Conservation (phyloP, 2,113 vertebrate species). For the Syrmaticus mikado region DNA sequence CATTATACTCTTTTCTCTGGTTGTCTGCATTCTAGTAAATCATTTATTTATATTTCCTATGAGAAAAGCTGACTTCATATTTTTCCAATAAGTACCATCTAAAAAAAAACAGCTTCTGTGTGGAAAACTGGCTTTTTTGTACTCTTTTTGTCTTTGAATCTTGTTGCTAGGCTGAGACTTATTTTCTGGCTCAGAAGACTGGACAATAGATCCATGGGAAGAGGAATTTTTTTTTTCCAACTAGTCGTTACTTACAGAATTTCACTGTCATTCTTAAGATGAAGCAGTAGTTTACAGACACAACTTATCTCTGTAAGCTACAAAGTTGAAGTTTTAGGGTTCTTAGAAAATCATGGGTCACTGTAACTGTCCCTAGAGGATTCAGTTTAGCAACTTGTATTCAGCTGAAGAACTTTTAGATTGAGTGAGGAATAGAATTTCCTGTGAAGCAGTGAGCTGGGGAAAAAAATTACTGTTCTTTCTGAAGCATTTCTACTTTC, state of each 20-base stretch:
- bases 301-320: neutral
- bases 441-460: neutral
- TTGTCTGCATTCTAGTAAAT: conserved; percentile 21
- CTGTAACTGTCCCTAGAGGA: neutral
- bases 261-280: neutral
- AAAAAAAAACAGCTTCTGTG: neutral
- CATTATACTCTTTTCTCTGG: neutral
- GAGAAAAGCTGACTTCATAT: conserved; percentile 1
- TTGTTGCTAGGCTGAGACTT: neutral
- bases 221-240: neutral
- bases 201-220: neutral
- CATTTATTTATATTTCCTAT: neutral
- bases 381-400: neutral
- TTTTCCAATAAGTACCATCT: neutral
- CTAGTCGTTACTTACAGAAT: neutral
- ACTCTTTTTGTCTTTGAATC: neutral
- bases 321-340: neutral
- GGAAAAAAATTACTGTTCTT: neutral
- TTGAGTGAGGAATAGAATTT: neutral
- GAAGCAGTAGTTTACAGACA: neutral
- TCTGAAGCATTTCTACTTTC: neutral
- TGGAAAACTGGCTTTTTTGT: neutral
- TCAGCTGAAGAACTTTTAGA: neutral
- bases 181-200: neutral
- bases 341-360: neutral